phyloP scores from a whole-genome alignment of 2,113 vertebrate genomes.

The Herpailurus yagouaroundi region DNA sequence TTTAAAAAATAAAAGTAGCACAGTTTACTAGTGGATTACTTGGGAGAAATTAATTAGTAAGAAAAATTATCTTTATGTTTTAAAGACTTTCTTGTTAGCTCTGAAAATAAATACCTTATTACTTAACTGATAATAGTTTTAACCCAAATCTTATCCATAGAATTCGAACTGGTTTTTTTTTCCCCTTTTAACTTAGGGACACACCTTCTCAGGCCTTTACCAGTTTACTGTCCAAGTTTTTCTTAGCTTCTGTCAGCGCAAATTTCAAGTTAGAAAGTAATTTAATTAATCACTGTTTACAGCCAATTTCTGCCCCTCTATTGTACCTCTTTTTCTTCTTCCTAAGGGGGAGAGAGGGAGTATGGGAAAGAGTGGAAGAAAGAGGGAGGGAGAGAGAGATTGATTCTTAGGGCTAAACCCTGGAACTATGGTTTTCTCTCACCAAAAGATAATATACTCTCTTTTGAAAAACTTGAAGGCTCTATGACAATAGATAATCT shows the following conservation, averaged over 20 bases:
- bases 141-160: neutral
- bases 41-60: neutral
- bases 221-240: neutral
- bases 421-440: neutral
- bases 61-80: neutral
- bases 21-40: neutral
- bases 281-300: neutral
- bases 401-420: neutral
- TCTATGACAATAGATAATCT: neutral
- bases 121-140: neutral
- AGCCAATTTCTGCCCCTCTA: neutral
- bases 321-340: neutral
- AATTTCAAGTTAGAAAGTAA: slow-evolving; percentile 8
- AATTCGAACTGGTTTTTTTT: neutral
- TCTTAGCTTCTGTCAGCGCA: neutral
- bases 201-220: neutral
- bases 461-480: neutral
- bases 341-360: neutral
- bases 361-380: neutral
- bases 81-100: slow-evolving; percentile 1
- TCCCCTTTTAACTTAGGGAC: neutral
- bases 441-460: neutral
- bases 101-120: neutral
- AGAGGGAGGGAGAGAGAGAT: neutral
- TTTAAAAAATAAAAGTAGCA: neutral